Percentiles rank a stretch among this genome's conserved stretches.
Conservation (phyloP, 2,113 vertebrate genomes). For the Neolamprologus sp. region DNA sequence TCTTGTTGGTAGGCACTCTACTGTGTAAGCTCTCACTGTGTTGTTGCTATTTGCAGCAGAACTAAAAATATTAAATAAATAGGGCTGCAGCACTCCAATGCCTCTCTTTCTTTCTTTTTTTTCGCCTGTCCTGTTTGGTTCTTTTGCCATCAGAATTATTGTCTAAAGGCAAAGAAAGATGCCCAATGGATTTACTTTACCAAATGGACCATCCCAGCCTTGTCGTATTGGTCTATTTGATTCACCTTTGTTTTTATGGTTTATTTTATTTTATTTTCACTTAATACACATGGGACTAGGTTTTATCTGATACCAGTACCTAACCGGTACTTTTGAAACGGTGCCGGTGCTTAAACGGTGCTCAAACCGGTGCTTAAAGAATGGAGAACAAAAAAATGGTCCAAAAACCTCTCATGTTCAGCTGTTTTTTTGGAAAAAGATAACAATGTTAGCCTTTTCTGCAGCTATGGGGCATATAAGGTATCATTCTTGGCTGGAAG, state of each 20-base stretch:
- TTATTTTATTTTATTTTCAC: neutral
- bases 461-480: too few relatives aligned
- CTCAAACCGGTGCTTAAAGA: too few relatives aligned
- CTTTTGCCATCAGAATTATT: neutral
- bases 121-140: accelerated
- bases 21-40: neutral
- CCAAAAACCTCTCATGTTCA: too few relatives aligned
- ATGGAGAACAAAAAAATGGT: too few relatives aligned
- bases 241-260: neutral
- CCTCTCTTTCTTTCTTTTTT: neutral
- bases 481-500: too few relatives aligned
- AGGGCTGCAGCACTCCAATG: neutral
- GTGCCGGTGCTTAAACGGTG: too few relatives aligned
- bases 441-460: too few relatives aligned
- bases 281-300: neutral
- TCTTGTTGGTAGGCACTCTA: neutral
- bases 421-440: too few relatives aligned
- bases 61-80: neutral
- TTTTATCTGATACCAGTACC: too few relatives aligned
- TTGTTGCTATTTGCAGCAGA: neutral
- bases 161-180: neutral
- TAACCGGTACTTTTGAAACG: too few relatives aligned
- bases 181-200: neutral
- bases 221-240: neutral
- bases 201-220: neutral